Evolutionary conservation across 2,797 vertebrate genomes (phyloP).

Genomic region (Argya squamiceps): DNA sequence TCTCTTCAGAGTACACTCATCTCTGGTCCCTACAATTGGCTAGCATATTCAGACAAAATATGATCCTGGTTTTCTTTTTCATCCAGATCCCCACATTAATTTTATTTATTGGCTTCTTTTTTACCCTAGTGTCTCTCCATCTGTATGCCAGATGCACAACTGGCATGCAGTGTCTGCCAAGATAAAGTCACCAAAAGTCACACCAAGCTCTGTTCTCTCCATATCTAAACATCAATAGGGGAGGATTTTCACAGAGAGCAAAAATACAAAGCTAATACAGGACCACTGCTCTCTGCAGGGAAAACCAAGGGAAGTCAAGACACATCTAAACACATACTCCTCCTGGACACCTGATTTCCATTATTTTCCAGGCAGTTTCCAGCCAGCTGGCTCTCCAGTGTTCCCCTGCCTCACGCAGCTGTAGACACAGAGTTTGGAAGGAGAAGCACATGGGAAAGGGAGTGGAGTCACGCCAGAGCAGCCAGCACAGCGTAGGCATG

Average conservation of each 20-base stretch:
- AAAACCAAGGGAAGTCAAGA: conserved; percentile 1
- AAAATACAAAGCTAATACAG: background rate
- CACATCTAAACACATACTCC: background rate
- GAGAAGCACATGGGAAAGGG: background rate
- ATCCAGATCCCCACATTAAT: background rate
- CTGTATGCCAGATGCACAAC: conserved; percentile 29
- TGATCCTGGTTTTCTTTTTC: background rate
- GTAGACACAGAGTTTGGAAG: background rate
- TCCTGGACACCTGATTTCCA: conserved; percentile 22
- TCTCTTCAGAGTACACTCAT: background rate
- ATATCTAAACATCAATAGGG: background rate
- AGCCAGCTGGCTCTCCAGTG: conserved; percentile 30
- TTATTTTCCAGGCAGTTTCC: background rate
- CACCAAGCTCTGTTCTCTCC: background rate
- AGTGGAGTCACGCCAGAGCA: background rate
- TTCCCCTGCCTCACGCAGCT: background rate
- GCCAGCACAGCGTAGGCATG: background rate
- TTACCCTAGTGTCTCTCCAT: background rate
- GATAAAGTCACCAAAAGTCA: conserved; percentile 10
- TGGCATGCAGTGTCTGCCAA: background rate
- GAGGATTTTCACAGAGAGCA: background rate
- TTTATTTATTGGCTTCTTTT: background rate
- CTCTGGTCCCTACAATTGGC: background rate
- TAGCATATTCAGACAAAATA: background rate
- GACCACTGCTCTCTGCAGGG: background rate